These are phyloP conservation scores for Aplidium turbinatum DNA, from an alignment of 23 tunicate genomes.

Conservation along the genomic window DNA sequence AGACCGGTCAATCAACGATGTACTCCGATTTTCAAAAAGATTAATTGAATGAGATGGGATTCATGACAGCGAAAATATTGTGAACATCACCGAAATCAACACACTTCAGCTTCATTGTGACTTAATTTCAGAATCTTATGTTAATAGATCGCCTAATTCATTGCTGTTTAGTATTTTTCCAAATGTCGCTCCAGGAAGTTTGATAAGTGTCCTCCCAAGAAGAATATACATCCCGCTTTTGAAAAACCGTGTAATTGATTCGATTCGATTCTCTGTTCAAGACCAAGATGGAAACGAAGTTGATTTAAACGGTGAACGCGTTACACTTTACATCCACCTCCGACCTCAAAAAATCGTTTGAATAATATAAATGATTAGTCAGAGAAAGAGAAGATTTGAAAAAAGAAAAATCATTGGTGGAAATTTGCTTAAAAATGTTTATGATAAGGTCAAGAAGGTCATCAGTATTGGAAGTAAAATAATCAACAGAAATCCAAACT, in stretches of 20 bases:
- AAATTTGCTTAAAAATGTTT: slow-evolving; percentile 8
- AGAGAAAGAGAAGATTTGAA: neutral
- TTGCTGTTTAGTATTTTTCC: slow-evolving; percentile 3
- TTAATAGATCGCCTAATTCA: neutral
- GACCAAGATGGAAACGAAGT: slow-evolving; percentile 13
- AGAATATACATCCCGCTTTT: neutral
- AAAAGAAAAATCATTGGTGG: slow-evolving; percentile 6
- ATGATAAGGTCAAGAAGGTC: slow-evolving; percentile 9
- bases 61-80: slow-evolving; percentile 10
- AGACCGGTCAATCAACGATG: neutral
- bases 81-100: slow-evolving; percentile 16
- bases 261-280: slow-evolving; percentile 4
- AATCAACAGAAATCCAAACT: neutral
- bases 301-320: slow-evolving; percentile 9
- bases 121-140: neutral
- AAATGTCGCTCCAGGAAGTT: neutral
- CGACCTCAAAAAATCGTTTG: neutral
- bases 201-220: neutral
- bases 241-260: neutral
- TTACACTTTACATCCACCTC: slow-evolving; percentile 3
- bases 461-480: neutral
- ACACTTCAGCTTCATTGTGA: neutral
- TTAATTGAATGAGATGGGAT: neutral
- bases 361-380: neutral
- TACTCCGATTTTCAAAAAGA: neutral